Base-by-base conservation (phyloP, 2,113 vertebrate genomes). In the Ictalurus furcatus region DNA sequence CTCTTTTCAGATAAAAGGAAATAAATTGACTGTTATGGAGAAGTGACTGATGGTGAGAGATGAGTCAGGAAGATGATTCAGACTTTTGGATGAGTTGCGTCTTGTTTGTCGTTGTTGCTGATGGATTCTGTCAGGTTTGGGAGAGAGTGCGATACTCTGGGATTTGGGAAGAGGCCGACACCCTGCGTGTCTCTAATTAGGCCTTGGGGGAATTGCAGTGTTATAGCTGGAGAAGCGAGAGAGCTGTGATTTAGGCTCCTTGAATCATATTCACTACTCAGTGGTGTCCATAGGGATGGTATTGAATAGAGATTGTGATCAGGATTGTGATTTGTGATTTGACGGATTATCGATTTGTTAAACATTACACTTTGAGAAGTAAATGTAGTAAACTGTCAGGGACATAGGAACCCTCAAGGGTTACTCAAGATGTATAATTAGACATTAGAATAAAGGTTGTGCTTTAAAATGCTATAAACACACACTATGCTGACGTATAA, bases 171-270 rank as follows among this genome's bases (percentile, higher is more conserved):
- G 28, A 52, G 58, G 54, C 78, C 79, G 86, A 83, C 73, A 89
- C 89, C 86, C 21, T 81, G 83, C 67, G 71, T 89, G 76, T 44
- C 63, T 83, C 83, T 88, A 91, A 92, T 89, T 88, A 84, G 91
- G 86, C 37, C 91, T 84, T 86, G 9, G 59, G 91, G 83, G 91
- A 88, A 65, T 80, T 71, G 40, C 65, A 71, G 23, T 81, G 87
- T 59, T 83, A 61, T 81, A 69, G 3, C 65, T 74, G 59, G 67
- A 71, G 89, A 54, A 82, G 87, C 7, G 71, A 88, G 85, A 85
- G 87, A 85, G 86, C 59, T 6, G 65, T 34, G 52, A 30, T 58
- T 37, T 28, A 14, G 21, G 37, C 63, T 52, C 17, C 12, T 76
- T 23, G 2, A 25, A 28, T 54, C 25, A n/a, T 79, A 6, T 16